These are phyloP conservation scores for Tichodroma muraria DNA, from an alignment of 2,113 vertebrate genomes.

Conservation along the genomic window DNA sequence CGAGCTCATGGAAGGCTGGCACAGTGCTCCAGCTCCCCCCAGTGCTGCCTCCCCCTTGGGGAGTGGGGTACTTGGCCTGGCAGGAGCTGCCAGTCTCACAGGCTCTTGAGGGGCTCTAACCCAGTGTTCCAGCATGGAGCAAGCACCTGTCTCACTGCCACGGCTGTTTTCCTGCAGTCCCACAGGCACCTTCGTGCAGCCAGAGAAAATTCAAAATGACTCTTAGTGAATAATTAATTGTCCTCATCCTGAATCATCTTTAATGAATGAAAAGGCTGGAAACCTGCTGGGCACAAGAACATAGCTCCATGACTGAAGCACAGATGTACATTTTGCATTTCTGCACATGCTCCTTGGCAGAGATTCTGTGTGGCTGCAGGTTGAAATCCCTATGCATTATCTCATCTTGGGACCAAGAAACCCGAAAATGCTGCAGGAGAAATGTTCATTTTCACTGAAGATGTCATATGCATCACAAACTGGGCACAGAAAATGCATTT, in stretches of 20 bases:
- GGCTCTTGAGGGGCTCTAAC: neutral
- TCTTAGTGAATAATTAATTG: constrained; percentile 31
- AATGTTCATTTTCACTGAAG: neutral
- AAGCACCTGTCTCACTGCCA: neutral
- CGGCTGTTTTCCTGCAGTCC: neutral
- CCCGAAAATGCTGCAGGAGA: neutral
- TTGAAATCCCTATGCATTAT: neutral
- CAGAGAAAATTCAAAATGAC: neutral
- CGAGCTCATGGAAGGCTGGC: neutral
- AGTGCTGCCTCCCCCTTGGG: neutral
- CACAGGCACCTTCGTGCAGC: neutral
- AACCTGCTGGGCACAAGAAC: neutral
- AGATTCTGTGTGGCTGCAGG: neutral
- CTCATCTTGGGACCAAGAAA: neutral
- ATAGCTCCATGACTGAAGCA: neutral
- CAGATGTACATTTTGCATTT: neutral
- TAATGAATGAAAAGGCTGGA: constrained; percentile 34
- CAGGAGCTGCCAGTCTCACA: neutral
- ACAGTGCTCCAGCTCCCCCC: neutral
- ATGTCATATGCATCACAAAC: neutral
- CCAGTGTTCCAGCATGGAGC: fast-evolving
- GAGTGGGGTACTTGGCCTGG: neutral
- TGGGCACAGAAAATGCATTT: neutral
- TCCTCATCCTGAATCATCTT: neutral
- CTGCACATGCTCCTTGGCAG: neutral